Base-by-base conservation (phyloP, 2,888 invertebrate genomes). In the Masnerella sp. region DNA sequence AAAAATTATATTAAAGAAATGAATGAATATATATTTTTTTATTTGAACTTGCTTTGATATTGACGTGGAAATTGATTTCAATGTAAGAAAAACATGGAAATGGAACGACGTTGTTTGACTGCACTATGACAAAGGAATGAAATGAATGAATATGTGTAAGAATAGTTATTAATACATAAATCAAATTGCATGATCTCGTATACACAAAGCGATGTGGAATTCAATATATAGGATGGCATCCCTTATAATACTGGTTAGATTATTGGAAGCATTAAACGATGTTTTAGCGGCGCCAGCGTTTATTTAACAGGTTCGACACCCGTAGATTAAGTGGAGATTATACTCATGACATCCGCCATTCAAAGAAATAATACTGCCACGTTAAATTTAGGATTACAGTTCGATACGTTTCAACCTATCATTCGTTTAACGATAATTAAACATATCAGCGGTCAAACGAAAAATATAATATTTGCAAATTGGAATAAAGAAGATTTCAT, bases 291-390 rank as follows among this genome's bases (percentile, higher is more conserved):
- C 22, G 54, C 17, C 47, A 64, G 38, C 59, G 52, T 71, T 77
- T 77, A 77, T 77, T 78, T 77, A 77, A 77, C 75, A 64, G 58
- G 45, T 62, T 68, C 68, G 70, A 72, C 61, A 40, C 36, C 51
- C 68, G 51, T 52, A 74, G 68, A 77, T 76, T 69, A 72, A 65
- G 51, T 22, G 43, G 47, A 62, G 74, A 77, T 77, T 76, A 68
- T 52, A 64, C 17, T 32, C 43, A 69, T 58, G 59, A 36, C 52
- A 58, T 52, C 38, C 74, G 64, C 74, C 18, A 61, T 52, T 43
- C 30, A 47, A 61, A 65, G 40, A 61, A 51, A 67, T 54, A 52
- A 45, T 64, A 54, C 49, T 20, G 25, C 14, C 34, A 45, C 52
- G 51, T 51, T 49, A 45, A 65, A 65, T 56, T 22, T 40, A 15